phyloP scores from a whole-genome alignment of 2,113 vertebrate genomes.

The Xenotilapia longispinis region DNA sequence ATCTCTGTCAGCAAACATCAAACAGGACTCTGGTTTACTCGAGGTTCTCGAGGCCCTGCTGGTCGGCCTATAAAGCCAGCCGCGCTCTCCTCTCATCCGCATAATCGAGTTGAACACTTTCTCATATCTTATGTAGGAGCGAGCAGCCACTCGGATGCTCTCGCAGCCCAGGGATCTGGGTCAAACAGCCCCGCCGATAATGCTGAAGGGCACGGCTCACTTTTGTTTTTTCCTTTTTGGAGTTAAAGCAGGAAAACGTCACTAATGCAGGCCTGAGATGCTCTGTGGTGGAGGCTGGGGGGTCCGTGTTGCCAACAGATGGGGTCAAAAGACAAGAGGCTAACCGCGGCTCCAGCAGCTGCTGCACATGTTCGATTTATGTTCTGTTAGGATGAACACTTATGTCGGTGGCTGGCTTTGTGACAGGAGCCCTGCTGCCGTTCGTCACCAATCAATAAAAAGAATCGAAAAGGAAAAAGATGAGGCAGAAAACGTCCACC shows the following conservation, averaged over 20 bases:
- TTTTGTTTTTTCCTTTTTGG: neutral
- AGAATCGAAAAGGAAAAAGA: neutral
- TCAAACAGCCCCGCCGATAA: neutral
- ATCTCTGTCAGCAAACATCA: neutral
- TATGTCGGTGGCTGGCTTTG: neutral
- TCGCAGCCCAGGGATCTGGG: constrained; percentile 9
- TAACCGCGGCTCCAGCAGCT: fast-evolving
- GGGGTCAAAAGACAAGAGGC: neutral
- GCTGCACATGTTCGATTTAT: neutral
- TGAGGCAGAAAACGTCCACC: neutral
- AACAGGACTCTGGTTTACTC: neutral
- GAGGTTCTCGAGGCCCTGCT: neutral
- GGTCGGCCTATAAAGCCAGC: neutral
- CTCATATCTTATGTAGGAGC: constrained; percentile 37
- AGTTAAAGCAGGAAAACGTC: neutral
- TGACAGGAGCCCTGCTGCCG: neutral
- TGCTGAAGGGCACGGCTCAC: neutral
- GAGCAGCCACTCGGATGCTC: neutral
- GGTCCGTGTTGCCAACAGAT: neutral
- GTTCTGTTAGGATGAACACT: neutral
- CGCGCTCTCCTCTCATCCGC: neutral
- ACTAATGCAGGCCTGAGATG: neutral
- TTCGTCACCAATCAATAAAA: neutral
- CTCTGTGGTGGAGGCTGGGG: neutral
- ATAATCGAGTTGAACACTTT: constrained; percentile 29